phyloP scores from a whole-genome alignment of 2,113 vertebrate genomes.

The Pithys albifrons region DNA sequence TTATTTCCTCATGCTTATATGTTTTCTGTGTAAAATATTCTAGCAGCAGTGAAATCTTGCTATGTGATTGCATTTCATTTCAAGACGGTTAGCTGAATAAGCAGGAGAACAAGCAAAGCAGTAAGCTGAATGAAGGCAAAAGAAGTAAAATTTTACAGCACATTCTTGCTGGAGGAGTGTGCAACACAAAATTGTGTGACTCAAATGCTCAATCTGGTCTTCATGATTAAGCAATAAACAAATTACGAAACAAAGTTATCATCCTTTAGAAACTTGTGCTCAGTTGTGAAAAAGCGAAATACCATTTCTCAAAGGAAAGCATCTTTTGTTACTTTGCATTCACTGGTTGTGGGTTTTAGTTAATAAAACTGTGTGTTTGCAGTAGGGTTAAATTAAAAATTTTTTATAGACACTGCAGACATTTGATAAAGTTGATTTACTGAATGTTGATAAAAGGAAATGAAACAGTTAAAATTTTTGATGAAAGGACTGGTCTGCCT shows the following conservation, averaged over 20 bases:
- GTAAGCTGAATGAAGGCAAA: constrained; percentile 48
- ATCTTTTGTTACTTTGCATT: constrained; percentile 42
- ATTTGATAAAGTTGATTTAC: neutral
- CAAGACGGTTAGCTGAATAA: constrained; percentile 56
- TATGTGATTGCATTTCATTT: constrained; percentile 15
- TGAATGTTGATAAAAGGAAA: neutral
- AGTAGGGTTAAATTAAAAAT: neutral
- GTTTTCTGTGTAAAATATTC: constrained; percentile 43
- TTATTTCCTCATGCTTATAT: constrained; percentile 41
- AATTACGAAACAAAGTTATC: constrained; percentile 49
- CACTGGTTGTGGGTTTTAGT: constrained; percentile 35
- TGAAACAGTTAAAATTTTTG: neutral
- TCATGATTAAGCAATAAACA: constrained; percentile 52
- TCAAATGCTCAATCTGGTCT: constrained; percentile 48
- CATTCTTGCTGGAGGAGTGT: constrained; percentile 37
- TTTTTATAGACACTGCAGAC: neutral
- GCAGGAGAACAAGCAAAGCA: constrained; percentile 30
- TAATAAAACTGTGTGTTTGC: constrained; percentile 38
- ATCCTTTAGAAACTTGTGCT: constrained; percentile 62
- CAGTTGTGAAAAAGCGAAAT: constrained; percentile 23
- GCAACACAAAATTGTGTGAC: constrained; percentile 43
- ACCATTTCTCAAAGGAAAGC: constrained; percentile 62
- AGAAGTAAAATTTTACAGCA: constrained; percentile 55
- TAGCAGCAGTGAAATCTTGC: neutral
- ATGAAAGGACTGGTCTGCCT: neutral